Conservation (phyloP, 2,797 vertebrate species). For the Acanthurus leucopareius region DNA sequence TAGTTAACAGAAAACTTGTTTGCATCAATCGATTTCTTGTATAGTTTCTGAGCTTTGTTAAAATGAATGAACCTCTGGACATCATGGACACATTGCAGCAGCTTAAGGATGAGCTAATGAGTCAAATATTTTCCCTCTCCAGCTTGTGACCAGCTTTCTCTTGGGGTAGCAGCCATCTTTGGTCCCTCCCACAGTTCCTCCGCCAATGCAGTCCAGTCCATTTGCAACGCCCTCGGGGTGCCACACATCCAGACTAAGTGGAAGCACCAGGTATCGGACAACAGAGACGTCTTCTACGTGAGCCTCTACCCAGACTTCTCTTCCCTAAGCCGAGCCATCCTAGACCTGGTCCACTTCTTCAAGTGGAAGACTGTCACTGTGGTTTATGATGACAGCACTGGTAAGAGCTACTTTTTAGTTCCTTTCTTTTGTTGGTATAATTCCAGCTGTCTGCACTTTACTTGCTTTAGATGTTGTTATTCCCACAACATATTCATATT, state of each 20-base stretch:
- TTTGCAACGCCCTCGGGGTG: constrained; percentile 97
- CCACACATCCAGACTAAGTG: constrained; percentile 99
- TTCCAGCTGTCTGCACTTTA: background rate
- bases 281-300: constrained; percentile 97
- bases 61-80: background rate
- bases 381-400: constrained; percentile 98
- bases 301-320: constrained; percentile 99
- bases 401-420: constrained; percentile 78
- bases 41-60: background rate
- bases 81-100: background rate
- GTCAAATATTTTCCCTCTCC: constrained; percentile 35
- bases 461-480: too few species aligned
- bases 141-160: constrained; percentile 98
- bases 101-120: background rate
- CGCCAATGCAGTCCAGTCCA: constrained; percentile 98
- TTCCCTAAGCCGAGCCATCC: constrained; percentile 96
- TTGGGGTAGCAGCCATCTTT: constrained; percentile 98
- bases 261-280: constrained; percentile 99
- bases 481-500: background rate
- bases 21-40: background rate
- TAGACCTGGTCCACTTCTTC: constrained; percentile 99
- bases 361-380: constrained; percentile 99
- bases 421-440: background rate
- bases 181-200: constrained; percentile 99
- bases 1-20: background rate